Evolutionary conservation across 2,888 invertebrate species (phyloP), one percentile per base, ranked within the genome.

Genomic region (Lasioglossum vierecki): DNA sequence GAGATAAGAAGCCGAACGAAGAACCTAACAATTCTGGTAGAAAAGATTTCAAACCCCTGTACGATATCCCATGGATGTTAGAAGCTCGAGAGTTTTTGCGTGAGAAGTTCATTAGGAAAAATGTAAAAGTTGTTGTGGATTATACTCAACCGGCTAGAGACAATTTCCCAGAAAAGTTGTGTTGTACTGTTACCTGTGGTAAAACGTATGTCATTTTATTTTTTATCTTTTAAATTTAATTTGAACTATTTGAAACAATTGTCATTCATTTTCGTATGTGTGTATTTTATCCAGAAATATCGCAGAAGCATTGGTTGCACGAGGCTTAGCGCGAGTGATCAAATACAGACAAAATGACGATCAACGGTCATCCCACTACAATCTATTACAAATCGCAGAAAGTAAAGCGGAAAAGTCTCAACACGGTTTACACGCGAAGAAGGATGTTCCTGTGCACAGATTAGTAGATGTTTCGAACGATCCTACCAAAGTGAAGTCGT

Each of bases 31-130:
- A 96, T n/a, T 95, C 96, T 0, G 96, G 96, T 22, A 96, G 97
- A 4, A 98, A 97, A 95, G 97, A 97, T 86, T 98, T 97, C 94
- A 97, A 98, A 92, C 99, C 99, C 0, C 96, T 99, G 0, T 99
- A 99, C 94, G 99, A 99, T 94, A 98, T 99, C 93, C 99, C 99
- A 2, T 99, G 98, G 97, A 98, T 99, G 98, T 99, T 98, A 94
- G 99, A 99, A 95, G 99, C 99, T 0, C 97, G 99, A 78, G 99
- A 99, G 95, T 99, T 98, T 94, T 96, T 99, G 60, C 96, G 99
- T 70, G 99, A 99, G 94, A 99, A 99, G 94, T 96, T 99, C 22
- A 97, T 99, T 92, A 99, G 99, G 76, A 99, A 99, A 95, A 98
- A 98, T 95, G 98, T 99, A 0, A 97, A 97, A 91, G 98, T 99